phyloP scores from a whole-genome alignment of 2,113 vertebrate species.

The Heteronetta atricapilla region DNA sequence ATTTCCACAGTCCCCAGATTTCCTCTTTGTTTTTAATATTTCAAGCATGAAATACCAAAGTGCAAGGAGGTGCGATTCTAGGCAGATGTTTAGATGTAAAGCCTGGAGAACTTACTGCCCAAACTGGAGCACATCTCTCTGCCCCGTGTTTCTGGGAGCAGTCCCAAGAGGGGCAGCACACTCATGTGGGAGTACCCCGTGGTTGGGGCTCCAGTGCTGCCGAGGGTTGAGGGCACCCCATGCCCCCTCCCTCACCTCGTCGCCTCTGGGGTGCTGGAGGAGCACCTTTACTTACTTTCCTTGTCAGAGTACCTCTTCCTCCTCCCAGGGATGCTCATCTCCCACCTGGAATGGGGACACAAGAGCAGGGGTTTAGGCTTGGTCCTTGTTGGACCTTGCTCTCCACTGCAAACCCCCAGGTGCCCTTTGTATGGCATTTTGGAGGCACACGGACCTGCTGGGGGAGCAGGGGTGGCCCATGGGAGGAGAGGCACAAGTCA shows the following conservation, averaged over 20 bases:
- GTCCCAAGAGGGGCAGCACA: no score
- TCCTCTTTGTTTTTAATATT: neutral
- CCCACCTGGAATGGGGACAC: neutral
- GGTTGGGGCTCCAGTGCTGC: neutral
- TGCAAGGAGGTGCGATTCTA: neutral
- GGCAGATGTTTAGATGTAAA: neutral
- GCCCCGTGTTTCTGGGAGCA: no score
- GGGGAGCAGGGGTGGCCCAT: neutral
- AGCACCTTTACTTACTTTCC: conserved; percentile 24
- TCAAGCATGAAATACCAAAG: neutral
- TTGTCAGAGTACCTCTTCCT: conserved; percentile 20
- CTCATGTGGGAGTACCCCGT: neutral
- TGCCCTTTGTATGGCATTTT: neutral
- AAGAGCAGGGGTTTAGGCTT: neutral
- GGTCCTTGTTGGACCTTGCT: accelerated
- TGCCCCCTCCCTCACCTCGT: no score
- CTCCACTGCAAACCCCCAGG: accelerated
- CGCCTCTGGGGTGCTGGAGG: accelerated
- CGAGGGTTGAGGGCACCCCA: neutral
- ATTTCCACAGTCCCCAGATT: neutral
- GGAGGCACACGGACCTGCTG: neutral
- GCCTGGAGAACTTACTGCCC: no score
- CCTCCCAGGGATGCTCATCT: accelerated
- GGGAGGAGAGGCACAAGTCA: neutral
- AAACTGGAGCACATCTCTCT: neutral